phyloP scores from a whole-genome alignment of 2,888 invertebrate species.

The Agrilus cyanescens region DNA sequence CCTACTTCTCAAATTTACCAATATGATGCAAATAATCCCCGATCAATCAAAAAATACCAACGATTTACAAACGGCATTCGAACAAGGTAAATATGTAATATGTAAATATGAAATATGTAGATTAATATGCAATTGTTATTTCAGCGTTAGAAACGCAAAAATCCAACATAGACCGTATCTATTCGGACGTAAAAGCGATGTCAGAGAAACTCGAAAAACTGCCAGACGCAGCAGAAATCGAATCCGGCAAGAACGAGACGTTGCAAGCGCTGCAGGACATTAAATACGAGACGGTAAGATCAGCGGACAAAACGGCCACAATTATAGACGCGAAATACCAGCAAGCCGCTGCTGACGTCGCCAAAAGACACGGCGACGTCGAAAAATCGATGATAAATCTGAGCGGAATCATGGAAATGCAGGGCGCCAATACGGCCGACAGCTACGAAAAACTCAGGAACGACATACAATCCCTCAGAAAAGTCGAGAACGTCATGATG shows the following conservation, averaged over 20 bases:
- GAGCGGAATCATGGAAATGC: slow-evolving; percentile 43
- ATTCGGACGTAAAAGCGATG: slow-evolving; percentile 24
- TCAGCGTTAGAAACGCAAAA: slow-evolving; percentile 27
- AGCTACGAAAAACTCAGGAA: slow-evolving; percentile 43
- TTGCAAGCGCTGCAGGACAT: slow-evolving; percentile 43
- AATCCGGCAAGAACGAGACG: slow-evolving; percentile 49
- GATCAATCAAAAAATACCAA: slow-evolving; percentile 20
- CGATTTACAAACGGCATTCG: slow-evolving; percentile 28
- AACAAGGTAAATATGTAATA: slow-evolving; percentile 23
- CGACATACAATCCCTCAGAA: slow-evolving; percentile 50
- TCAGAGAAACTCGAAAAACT: slow-evolving; percentile 26
- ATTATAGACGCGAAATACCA: slow-evolving; percentile 14
- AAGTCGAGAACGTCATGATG: slow-evolving; percentile 65
- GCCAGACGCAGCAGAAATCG: slow-evolving; percentile 42
- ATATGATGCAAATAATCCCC: neutral
- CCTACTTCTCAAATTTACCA: slow-evolving; percentile 25
- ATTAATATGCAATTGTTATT: slow-evolving; percentile 10
- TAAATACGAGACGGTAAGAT: slow-evolving; percentile 35
- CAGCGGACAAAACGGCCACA: slow-evolving; percentile 1
- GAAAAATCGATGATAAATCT: slow-evolving; percentile 23
- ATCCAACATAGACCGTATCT: slow-evolving; percentile 25
- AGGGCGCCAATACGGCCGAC: slow-evolving; percentile 43
- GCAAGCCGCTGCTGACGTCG: slow-evolving; percentile 17
- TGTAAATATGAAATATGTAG: slow-evolving; percentile 1
- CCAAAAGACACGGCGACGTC: slow-evolving; percentile 22